A percentile compares a stretch with the other conserved stretches of the same genome.
Conservation (phyloP, 2,888 invertebrate genomes). For the Ormyrus thymus region DNA sequence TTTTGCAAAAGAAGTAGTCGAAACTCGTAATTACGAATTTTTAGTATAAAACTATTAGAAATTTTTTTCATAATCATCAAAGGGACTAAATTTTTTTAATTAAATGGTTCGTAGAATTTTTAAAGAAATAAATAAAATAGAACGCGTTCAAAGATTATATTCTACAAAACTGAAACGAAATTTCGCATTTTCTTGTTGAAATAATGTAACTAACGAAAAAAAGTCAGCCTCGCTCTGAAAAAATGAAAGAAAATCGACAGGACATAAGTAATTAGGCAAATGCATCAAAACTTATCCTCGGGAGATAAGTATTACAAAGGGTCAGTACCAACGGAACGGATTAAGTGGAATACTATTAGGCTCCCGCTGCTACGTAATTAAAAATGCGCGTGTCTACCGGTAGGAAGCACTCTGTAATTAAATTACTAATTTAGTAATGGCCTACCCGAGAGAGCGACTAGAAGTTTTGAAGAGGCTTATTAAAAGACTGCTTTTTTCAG, state of each 20-base stretch:
- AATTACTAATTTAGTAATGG: conserved; percentile 57
- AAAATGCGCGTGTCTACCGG: conserved; percentile 39
- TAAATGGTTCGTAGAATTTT: no score
- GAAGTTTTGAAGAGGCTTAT: no score
- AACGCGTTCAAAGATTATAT: no score
- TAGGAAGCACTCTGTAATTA: conserved; percentile 48
- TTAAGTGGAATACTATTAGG: conserved; percentile 39
- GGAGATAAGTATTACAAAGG: conserved; percentile 23
- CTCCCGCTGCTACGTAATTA: conserved; percentile 43
- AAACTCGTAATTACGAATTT: no score
- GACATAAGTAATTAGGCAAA: conserved; percentile 33
- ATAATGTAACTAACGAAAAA: neutral
- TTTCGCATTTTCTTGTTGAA: conserved; percentile 36
- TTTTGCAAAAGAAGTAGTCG: no score
- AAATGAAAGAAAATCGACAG: neutral
- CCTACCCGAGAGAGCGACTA: conserved; percentile 25
- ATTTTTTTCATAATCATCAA: no score
- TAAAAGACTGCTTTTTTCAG: no score
- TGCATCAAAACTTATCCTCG: conserved; percentile 15
- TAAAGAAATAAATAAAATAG: no score
- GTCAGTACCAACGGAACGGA: conserved; percentile 44
- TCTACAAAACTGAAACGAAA: neutral
- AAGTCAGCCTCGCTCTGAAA: neutral
- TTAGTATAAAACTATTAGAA: no score
- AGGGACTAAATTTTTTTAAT: no score